Evolutionary conservation across 2,888 invertebrate species (phyloP).

Genomic region (Hedya salicella): DNA sequence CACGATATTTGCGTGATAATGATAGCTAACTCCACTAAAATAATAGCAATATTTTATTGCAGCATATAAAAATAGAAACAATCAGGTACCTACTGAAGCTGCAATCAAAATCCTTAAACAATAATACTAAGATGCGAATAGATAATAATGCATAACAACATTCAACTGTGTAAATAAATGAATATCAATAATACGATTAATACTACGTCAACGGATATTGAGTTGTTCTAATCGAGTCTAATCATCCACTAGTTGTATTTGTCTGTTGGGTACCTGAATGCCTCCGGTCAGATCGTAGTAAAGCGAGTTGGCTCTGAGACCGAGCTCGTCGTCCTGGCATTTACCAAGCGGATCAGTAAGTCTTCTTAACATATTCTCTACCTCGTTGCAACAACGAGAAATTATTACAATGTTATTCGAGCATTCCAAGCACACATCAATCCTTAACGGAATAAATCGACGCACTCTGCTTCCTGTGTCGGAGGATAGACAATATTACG

Average conservation of each 20-base stretch:
- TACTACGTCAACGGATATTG: slow-evolving; percentile 28
- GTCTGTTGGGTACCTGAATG: slow-evolving; percentile 78
- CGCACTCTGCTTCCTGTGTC: slow-evolving; percentile 27
- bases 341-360: slow-evolving; percentile 82
- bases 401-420: slow-evolving; percentile 70
- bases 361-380: slow-evolving; percentile 78
- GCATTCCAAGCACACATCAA: slow-evolving; percentile 62
- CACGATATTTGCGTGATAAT: slow-evolving; percentile 9
- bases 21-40: slow-evolving; percentile 26
- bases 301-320: slow-evolving; percentile 82
- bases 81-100: slow-evolving; percentile 72
- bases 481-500: background rate
- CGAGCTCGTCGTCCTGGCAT: slow-evolving; percentile 84
- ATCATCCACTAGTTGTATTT: slow-evolving; percentile 36
- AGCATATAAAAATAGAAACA: slow-evolving; percentile 61
- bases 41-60: slow-evolving; percentile 16
- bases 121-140: slow-evolving; percentile 16
- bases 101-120: slow-evolving; percentile 46
- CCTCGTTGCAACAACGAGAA: slow-evolving; percentile 77
- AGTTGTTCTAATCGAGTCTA: slow-evolving; percentile 30
- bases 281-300: slow-evolving; percentile 84
- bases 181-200: slow-evolving; percentile 40
- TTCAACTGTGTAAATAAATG: slow-evolving; percentile 37
- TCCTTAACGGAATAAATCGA: slow-evolving; percentile 25
- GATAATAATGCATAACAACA: slow-evolving; percentile 32